phyloP scores from a whole-genome alignment of 2,888 invertebrate genomes.

The Lamellibrachia satsuma region DNA sequence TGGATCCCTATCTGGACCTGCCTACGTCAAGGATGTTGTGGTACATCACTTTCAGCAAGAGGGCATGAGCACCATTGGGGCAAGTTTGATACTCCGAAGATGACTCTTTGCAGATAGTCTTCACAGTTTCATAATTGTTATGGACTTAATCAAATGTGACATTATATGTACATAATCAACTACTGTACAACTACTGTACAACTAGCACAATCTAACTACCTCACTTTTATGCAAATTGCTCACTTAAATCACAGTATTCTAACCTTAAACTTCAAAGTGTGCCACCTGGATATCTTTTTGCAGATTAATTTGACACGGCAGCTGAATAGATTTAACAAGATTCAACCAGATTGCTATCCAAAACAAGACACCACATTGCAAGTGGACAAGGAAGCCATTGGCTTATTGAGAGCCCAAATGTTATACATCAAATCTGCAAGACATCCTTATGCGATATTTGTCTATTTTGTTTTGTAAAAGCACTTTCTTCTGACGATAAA shows the following conservation, averaged over 20 bases:
- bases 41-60: not conserved
- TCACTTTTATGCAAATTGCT: not conserved
- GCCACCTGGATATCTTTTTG: not conserved
- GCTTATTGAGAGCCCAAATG: not conserved
- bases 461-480: not conserved
- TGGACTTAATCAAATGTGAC: no score
- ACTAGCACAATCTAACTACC: not conserved
- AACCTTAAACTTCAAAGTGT: not conserved
- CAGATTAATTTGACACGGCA: not conserved
- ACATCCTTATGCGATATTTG: not conserved
- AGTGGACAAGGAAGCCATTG: not conserved
- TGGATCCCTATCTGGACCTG: not conserved
- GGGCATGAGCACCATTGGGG: not conserved
- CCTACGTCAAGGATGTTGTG: not conserved
- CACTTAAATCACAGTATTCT: not conserved
- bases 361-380: not conserved
- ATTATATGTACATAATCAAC: no score
- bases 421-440: not conserved
- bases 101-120: not conserved
- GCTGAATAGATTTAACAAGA: not conserved
- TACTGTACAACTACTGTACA: not conserved
- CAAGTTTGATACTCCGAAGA: not conserved
- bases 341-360: not conserved
- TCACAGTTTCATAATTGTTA: not conserved
- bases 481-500: no score